These are phyloP conservation scores for human (Homo sapiens) DNA, from an alignment of 2,113 vertebrate genomes.

Conservation along the genomic window GRCh38 chr16:15634001-15634500, in stretches of 20 bases:
- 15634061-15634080: slow-evolving; percentile 1
- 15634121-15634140: not conserved
- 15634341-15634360: not conserved
- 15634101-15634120: not conserved
- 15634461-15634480: not conserved
- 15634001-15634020: not conserved
- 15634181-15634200: not conserved
- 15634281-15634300: not conserved
- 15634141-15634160: not conserved
- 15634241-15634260: not conserved
- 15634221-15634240: not conserved
- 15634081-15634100: not conserved
- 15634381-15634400: slow-evolving; percentile 8
- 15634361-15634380: not conserved
- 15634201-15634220: not conserved
- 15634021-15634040: not conserved
- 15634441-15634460: not conserved
- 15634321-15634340: not conserved
- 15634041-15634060: not conserved
- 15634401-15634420: not conserved
- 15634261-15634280: not conserved
- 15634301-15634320: slow-evolving; percentile 4
- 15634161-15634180: not conserved
- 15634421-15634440: not conserved
- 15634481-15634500: not conserved